These are phyloP conservation scores for Lycopodina hypogea DNA, from an alignment of 37 sponge, comb jelly and placozoan species.

Conservation along the genomic window DNA sequence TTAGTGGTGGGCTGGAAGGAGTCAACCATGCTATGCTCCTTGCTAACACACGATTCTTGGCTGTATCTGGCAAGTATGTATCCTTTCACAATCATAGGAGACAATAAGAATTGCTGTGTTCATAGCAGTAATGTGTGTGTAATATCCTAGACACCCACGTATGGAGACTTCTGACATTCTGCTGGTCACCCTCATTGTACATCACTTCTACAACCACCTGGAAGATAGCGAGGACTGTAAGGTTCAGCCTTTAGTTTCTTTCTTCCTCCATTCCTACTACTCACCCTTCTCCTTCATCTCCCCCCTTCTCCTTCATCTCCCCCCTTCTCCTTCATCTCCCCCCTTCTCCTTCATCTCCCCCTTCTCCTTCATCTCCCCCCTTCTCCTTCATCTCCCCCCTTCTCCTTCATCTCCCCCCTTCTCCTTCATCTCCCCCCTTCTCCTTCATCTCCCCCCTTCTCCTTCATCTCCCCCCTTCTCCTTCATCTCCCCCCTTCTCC, in stretches of 20 bases:
- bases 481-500: no score
- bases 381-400: background rate
- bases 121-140: background rate
- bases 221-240: background rate
- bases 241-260: no score
- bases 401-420: no score
- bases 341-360: constrained; percentile 3
- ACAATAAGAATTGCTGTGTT: background rate
- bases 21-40: constrained; percentile 62
- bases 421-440: no score
- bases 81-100: no score
- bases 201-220: constrained; percentile 10
- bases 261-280: no score
- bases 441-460: no score
- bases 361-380: background rate
- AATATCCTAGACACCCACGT: constrained; percentile 28
- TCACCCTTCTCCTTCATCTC: no score
- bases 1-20: constrained; percentile 55
- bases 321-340: no score
- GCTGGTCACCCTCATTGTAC: constrained; percentile 43
- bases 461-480: no score
- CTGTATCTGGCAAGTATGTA: constrained; percentile 43
- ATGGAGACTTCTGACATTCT: constrained; percentile 49
- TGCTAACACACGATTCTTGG: constrained; percentile 53
- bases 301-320: no score